Evolutionary conservation across 2,113 vertebrate genomes (phyloP).

Genomic region (Orientallactaga bullata): DNA sequence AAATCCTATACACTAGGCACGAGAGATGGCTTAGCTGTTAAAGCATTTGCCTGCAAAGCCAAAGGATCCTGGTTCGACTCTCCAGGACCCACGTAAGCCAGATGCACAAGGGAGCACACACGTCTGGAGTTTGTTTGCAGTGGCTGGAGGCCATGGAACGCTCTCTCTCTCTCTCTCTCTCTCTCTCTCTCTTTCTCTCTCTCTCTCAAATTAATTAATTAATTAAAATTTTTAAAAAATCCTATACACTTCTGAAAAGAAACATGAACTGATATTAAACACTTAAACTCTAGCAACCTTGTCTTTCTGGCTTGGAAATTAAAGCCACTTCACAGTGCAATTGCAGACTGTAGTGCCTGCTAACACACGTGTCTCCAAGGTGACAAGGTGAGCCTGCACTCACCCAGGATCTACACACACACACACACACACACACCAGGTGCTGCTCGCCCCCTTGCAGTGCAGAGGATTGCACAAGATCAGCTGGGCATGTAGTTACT

Average conservation of each 20-base stretch:
- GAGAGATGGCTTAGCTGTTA: too few relatives aligned
- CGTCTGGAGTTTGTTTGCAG: too few relatives aligned
- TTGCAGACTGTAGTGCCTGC: not conserved
- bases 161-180: too few relatives aligned
- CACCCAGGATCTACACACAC: not conserved
- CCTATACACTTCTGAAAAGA: not conserved
- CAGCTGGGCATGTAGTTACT: not conserved
- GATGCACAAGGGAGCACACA: too few relatives aligned
- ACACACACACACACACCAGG: not conserved
- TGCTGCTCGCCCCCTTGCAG: fast-evolving
- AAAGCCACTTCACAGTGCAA: not conserved
- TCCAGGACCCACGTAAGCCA: too few relatives aligned
- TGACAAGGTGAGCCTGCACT: not conserved
- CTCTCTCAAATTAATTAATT: too few relatives aligned
- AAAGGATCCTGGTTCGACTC: too few relatives aligned
- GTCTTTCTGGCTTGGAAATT: conserved; percentile 11
- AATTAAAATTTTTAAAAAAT: not conserved
- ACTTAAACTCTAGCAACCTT: not conserved
- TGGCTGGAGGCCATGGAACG: too few relatives aligned
- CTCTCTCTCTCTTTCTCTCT: too few relatives aligned
- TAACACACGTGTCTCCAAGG: fast-evolving
- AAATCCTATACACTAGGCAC: too few relatives aligned
- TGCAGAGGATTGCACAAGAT: not conserved
- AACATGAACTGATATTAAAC: not conserved
- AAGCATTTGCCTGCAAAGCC: too few relatives aligned